Evolutionary conservation across 2,797 vertebrate species (phyloP).

Genomic region (Tinamus major): DNA sequence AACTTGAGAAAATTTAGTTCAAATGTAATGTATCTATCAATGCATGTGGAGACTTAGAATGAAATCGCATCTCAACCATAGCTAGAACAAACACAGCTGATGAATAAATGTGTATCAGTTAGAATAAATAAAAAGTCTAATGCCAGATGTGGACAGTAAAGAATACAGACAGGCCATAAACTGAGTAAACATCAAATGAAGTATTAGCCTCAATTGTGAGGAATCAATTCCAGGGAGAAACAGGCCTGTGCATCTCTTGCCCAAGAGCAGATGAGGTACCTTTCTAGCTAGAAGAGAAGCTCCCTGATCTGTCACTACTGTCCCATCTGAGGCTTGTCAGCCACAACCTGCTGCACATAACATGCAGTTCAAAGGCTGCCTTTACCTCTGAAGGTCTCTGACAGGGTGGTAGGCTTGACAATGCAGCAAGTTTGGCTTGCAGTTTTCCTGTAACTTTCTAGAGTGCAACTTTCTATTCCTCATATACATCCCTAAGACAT

Average conservation of each 20-base stretch:
- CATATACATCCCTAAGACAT: neutral
- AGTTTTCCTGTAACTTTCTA: constrained; percentile 13
- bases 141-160: constrained; percentile 10
- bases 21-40: neutral
- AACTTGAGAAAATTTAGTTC: neutral
- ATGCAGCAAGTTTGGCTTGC: neutral
- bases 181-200: constrained; percentile 23
- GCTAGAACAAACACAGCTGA: constrained; percentile 1
- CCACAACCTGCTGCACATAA: neutral
- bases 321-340: neutral
- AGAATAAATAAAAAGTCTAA: constrained; percentile 16
- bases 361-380: neutral
- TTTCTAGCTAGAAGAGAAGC: neutral
- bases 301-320: neutral
- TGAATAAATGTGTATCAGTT: neutral
- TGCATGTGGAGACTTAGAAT: neutral
- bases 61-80: neutral
- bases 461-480: neutral
- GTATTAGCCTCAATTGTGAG: constrained; percentile 14
- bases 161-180: constrained; percentile 17
- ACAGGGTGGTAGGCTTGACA: neutral
- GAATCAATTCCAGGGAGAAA: constrained; percentile 8
- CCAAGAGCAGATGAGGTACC: neutral
- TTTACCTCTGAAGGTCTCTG: neutral
- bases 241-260: neutral